A percentile compares a stretch with the other conserved stretches of the same genome.
Evolutionary conservation across 2,113 vertebrate species (phyloP).

Genomic region (Sitta europaea): DNA sequence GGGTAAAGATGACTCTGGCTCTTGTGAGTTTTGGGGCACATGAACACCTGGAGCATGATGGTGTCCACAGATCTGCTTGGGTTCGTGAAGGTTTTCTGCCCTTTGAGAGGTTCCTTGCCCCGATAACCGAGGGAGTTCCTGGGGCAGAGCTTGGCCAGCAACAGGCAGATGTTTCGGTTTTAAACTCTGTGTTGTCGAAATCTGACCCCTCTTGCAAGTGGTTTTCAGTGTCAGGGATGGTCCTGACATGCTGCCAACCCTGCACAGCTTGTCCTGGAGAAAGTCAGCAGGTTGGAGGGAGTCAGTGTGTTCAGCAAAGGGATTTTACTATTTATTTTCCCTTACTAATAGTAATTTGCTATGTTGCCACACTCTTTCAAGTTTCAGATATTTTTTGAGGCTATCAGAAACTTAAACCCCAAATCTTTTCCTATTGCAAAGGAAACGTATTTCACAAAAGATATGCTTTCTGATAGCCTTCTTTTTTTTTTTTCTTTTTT

Average conservation of each 20-base stretch:
- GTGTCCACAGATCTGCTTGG: not conserved
- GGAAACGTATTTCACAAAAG: not conserved
- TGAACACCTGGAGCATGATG: accelerated
- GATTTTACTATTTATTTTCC: not conserved
- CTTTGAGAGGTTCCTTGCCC: not conserved
- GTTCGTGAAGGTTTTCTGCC: accelerated
- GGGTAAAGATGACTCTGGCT: not conserved
- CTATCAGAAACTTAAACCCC: not conserved
- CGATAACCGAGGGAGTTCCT: accelerated
- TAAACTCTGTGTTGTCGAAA: too few species aligned
- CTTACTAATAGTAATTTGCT: not conserved
- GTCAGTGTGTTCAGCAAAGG: not conserved
- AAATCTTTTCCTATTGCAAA: not conserved
- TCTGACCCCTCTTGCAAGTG: not conserved
- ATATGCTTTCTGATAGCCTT: not conserved
- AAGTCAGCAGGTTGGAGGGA: not conserved
- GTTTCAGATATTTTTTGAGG: not conserved
- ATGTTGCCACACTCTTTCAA: accelerated
- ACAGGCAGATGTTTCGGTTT: not conserved
- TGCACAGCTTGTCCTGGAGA: not conserved
- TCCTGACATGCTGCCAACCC: not conserved
- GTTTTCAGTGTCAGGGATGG: not conserved
- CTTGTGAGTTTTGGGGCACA: too few species aligned
- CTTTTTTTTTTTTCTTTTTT: not conserved
- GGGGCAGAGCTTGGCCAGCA: not conserved